Evolutionary conservation across 2,888 invertebrate genomes (phyloP).

Genomic region (Oegoconia quadripuncta): DNA sequence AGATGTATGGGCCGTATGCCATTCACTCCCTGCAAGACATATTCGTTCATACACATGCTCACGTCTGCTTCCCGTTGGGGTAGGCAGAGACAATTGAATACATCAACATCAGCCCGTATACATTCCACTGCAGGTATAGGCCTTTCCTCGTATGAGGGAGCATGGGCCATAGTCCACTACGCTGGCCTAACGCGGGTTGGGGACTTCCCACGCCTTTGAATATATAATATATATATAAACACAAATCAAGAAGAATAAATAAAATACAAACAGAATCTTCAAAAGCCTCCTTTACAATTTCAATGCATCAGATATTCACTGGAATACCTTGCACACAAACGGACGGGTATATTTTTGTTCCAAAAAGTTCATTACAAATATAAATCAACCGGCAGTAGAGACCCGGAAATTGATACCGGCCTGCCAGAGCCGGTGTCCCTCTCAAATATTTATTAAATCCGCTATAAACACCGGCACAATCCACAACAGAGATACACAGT

Average conservation of each 20-base stretch:
- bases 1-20: too few relatives aligned
- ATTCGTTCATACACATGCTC: background rate
- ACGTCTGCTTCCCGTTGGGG: too few relatives aligned
- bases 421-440: conserved; percentile 42
- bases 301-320: background rate
- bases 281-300: background rate
- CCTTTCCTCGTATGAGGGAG: too few relatives aligned
- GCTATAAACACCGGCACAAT: conserved; percentile 10
- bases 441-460: conserved; percentile 25
- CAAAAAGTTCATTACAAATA: conserved; percentile 52
- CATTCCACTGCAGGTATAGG: too few relatives aligned
- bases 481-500: background rate
- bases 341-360: background rate
- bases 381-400: conserved; percentile 61
- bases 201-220: too few relatives aligned
- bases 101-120: too few relatives aligned
- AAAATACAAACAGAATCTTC: background rate
- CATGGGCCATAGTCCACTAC: too few relatives aligned
- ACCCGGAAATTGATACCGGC: conserved; percentile 69
- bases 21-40: too few relatives aligned
- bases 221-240: too few relatives aligned
- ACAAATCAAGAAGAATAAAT: too few relatives aligned
- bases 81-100: too few relatives aligned
- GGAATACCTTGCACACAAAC: background rate
- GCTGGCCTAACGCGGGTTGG: too few relatives aligned